Conservation (phyloP, 2,888 invertebrate species). For the Sphinx pinastri region DNA sequence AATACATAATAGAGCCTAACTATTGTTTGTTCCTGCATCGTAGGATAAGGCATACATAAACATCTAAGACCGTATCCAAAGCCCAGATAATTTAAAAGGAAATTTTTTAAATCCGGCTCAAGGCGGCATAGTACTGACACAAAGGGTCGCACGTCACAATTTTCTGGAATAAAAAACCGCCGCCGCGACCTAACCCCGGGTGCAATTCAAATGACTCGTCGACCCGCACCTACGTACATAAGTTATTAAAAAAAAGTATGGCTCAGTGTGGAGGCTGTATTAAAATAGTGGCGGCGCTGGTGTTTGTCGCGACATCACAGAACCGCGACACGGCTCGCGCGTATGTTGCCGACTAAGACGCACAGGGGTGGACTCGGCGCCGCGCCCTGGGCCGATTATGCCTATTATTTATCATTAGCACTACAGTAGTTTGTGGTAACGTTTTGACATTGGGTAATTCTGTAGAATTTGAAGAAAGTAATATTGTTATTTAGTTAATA, state of each 20-base stretch:
- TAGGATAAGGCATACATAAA: not conserved
- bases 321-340: constrained; percentile 60
- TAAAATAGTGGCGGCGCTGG: constrained; percentile 78
- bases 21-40: not conserved
- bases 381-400: not conserved
- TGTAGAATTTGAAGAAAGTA: too few species aligned
- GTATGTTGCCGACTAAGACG: constrained; percentile 77
- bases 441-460: too few species aligned
- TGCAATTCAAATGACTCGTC: constrained; percentile 64
- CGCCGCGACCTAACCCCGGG: constrained; percentile 61
- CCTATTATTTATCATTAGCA: not conserved
- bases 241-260: constrained; percentile 83
- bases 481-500: too few species aligned
- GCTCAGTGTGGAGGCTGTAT: constrained; percentile 78
- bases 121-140: constrained; percentile 64
- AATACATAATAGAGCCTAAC: not conserved
- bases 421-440: too few species aligned
- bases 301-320: constrained; percentile 81
- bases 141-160: constrained; percentile 73
- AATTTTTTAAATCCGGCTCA: constrained; percentile 45
- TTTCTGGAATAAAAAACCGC: constrained; percentile 70
- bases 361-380: constrained; percentile 61
- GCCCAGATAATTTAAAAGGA: constrained; percentile 5
- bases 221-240: constrained; percentile 68
- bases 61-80: not conserved